These are phyloP conservation scores for Lasiurus cinereus DNA, from an alignment of 2,113 vertebrate genomes.

Conservation along the genomic window DNA sequence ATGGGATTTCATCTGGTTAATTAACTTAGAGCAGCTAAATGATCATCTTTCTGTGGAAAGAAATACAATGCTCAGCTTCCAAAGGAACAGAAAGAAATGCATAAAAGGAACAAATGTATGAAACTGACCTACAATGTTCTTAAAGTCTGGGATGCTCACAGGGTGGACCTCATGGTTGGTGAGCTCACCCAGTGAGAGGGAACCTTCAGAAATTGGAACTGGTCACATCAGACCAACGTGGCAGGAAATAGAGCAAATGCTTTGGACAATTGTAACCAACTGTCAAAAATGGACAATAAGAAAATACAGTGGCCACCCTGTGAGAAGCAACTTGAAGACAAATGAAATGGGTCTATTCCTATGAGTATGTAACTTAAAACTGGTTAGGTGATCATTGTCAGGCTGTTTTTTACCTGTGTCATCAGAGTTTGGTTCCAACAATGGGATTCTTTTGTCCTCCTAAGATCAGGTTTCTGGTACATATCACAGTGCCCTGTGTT, in stretches of 20 bases:
- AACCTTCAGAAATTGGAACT: no score
- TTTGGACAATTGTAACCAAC: neutral
- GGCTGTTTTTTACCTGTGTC: neutral
- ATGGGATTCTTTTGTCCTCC: neutral
- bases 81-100: neutral
- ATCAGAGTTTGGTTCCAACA: neutral
- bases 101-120: neutral
- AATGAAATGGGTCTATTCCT: neutral
- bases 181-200: neutral
- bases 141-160: neutral
- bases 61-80: neutral
- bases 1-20: neutral
- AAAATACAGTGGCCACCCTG: neutral
- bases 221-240: neutral
- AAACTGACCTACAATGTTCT: neutral
- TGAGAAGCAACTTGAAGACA: neutral
- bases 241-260: neutral
- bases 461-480: neutral
- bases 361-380: neutral
- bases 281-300: neutral
- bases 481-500: neutral
- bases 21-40: neutral
- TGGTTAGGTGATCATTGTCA: neutral
- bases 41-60: neutral
- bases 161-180: neutral